A percentile compares a stretch with the other conserved stretches of the same genome.
phyloP scores from a whole-genome alignment of 2,888 invertebrate genomes.

The Heteropelma amictum region DNA sequence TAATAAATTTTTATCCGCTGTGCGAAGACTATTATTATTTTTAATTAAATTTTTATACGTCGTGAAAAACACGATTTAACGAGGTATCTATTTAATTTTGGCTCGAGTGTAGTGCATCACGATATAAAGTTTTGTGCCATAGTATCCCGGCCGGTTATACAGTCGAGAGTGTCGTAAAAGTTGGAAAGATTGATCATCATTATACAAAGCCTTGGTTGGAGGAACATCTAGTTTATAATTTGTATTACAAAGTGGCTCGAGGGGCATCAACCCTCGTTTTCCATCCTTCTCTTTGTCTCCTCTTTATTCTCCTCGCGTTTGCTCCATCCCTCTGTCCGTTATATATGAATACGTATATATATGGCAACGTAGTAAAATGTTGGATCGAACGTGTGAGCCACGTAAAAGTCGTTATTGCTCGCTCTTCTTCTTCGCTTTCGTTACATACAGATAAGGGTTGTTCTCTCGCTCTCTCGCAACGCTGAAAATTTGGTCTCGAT shows the following conservation, averaged over 20 bases:
- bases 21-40: too few species aligned
- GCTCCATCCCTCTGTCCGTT: slow-evolving; percentile 1
- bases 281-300: background rate
- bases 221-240: slow-evolving; percentile 34
- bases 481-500: slow-evolving; percentile 25
- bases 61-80: too few species aligned
- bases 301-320: background rate
- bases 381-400: slow-evolving; percentile 43
- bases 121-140: background rate
- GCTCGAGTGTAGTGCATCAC: background rate
- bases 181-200: slow-evolving; percentile 20
- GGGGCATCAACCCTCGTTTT: background rate
- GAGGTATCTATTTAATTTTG: background rate
- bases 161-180: slow-evolving; percentile 8
- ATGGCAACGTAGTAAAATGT: slow-evolving; percentile 29
- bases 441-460: slow-evolving; percentile 27
- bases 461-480: slow-evolving; percentile 3
- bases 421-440: background rate
- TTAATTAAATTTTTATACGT: background rate
- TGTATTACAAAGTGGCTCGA: slow-evolving; percentile 27
- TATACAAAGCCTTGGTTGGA: background rate
- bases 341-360: background rate
- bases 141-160: background rate
- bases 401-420: slow-evolving; percentile 8
- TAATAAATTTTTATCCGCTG: too few species aligned